Conservation (phyloP, 2,797 vertebrate species). For the Chaenodraco wilsoni region DNA sequence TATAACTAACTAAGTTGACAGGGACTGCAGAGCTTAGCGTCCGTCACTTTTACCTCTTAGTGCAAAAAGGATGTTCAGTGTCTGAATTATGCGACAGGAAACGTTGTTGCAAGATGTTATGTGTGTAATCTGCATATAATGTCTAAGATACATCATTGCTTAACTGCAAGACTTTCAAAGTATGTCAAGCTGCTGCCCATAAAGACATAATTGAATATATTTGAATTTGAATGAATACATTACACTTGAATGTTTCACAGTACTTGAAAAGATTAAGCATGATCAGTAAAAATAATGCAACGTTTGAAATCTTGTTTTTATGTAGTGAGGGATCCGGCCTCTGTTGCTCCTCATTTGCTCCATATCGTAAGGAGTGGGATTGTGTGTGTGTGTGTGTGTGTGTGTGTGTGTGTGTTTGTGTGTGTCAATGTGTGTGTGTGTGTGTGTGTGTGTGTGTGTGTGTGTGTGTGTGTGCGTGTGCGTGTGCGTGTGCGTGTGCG, state of each 20-base stretch:
- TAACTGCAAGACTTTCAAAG: not conserved
- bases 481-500: conserved; percentile 2
- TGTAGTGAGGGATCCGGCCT: not conserved
- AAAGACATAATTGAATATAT: not conserved
- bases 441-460: conserved; percentile 1
- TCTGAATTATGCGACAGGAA: not conserved
- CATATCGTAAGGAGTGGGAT: not conserved
- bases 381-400: not conserved
- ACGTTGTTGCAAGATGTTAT: not conserved
- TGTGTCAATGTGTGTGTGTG: conserved; percentile 7
- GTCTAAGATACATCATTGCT: not conserved
- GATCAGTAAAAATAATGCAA: not conserved
- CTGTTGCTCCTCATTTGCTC: not conserved
- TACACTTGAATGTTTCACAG: not conserved
- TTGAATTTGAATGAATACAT: not conserved
- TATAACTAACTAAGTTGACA: not conserved
- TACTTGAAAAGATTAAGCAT: not conserved
- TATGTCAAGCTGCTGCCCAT: not conserved
- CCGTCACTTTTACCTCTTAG: not conserved
- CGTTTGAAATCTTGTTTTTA: not conserved
- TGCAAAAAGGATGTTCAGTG: not conserved
- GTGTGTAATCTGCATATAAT: conserved; percentile 3
- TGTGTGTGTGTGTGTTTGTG: no score
- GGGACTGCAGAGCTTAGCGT: not conserved
- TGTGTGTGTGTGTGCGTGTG: conserved; percentile 14